Evolutionary conservation across 2,797 vertebrate genomes (phyloP).

Genomic region (Macropodus opercularis): DNA sequence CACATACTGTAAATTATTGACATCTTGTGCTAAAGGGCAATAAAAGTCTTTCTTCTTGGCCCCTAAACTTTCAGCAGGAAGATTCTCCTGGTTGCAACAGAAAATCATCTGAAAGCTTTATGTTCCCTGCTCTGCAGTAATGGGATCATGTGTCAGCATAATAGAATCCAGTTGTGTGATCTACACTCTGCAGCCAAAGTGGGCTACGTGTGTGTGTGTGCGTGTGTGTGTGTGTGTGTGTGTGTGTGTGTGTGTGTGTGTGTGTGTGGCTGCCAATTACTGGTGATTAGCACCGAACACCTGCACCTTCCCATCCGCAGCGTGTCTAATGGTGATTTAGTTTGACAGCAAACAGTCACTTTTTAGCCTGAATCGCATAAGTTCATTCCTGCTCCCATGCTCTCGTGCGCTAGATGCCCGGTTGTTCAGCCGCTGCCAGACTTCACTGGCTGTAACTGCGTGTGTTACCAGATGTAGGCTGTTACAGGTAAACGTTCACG

Average conservation of each 20-base stretch:
- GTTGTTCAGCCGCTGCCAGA: not conserved
- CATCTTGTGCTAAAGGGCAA: conserved; percentile 10
- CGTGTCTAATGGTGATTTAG: not conserved
- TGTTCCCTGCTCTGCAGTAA: conserved; percentile 9
- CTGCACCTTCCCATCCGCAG: conserved; percentile 2
- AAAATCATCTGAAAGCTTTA: conserved; percentile 6
- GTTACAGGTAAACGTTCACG: not conserved
- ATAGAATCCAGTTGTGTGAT: not conserved
- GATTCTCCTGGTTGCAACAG: conserved; percentile 8
- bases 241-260: too few relatives aligned
- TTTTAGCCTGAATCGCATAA: not conserved
- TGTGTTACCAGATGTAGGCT: conserved; percentile 4
- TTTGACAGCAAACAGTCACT: not conserved
- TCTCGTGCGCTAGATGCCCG: not conserved
- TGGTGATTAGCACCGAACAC: conserved; percentile 11
- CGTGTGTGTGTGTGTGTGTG: not conserved
- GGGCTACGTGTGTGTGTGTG: not conserved
- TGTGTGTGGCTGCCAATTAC: too few relatives aligned
- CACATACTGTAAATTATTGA: conserved; percentile 14
- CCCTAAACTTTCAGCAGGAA: conserved; percentile 11
- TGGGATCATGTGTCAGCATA: conserved; percentile 6
- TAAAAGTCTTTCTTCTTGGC: conserved; percentile 7
- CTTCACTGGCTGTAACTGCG: not conserved
- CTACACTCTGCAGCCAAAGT: not conserved
- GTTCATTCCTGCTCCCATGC: too few relatives aligned